Evolutionary conservation across 2,888 invertebrate species (phyloP).

Genomic region (Gymnoscelis rufifasciata): DNA sequence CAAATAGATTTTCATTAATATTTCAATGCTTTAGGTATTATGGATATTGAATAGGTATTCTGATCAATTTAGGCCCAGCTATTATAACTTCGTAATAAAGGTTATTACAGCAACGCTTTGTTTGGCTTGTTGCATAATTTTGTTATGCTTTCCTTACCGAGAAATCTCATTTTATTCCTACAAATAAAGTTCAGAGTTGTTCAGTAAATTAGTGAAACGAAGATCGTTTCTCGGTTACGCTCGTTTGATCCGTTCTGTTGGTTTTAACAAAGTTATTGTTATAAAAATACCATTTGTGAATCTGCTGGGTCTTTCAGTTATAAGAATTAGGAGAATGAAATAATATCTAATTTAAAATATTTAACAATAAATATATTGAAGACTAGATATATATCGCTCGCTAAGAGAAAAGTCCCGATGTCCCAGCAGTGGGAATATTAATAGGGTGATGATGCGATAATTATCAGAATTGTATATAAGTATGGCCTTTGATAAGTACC

Average conservation of each 20-base stretch:
- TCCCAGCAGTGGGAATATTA: too few relatives aligned
- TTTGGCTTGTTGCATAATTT: conserved; percentile 63
- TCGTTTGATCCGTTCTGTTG: not conserved
- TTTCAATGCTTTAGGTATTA: conserved; percentile 5
- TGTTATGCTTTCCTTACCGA: conserved; percentile 58
- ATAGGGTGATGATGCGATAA: too few relatives aligned
- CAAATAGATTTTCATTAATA: too few relatives aligned
- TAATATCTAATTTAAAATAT: too few relatives aligned
- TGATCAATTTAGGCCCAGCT: conserved; percentile 38
- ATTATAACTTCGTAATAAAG: conserved; percentile 69
- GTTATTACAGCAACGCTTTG: conserved; percentile 43
- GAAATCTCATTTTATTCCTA: conserved; percentile 41
- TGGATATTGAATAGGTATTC: conserved; percentile 10
- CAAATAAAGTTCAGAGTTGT: conserved; percentile 3
- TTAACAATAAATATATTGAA: too few relatives aligned
- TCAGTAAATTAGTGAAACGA: not conserved
- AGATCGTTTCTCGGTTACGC: not conserved
- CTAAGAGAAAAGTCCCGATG: too few relatives aligned
- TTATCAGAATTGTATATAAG: too few relatives aligned
- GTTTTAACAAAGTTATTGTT: not conserved
- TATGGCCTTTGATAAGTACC: too few relatives aligned
- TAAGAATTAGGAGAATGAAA: too few relatives aligned
- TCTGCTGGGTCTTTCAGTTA: too few relatives aligned
- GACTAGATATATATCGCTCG: too few relatives aligned
- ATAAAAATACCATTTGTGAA: too few relatives aligned